These are phyloP conservation scores for Babyrousa celebensis DNA, from an alignment of 2,797 vertebrate genomes.

Conservation along the genomic window DNA sequence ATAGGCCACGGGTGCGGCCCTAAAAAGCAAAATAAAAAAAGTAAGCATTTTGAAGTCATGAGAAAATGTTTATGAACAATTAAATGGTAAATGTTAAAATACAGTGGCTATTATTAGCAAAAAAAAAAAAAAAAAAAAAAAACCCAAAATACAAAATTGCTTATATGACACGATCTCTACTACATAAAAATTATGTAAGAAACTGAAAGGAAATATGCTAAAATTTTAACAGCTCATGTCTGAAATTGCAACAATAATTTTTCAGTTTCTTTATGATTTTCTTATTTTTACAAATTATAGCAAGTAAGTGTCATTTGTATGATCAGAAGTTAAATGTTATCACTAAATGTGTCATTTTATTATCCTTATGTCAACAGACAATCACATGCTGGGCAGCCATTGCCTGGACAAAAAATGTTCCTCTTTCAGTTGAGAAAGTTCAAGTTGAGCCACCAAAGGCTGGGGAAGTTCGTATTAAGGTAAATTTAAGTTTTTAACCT, in stretches of 20 bases:
- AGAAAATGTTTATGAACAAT: not conserved
- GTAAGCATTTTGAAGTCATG: not conserved
- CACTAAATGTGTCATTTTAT: not conserved
- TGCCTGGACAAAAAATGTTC: slow-evolving; percentile 72
- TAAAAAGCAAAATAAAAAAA: no score
- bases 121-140: not conserved
- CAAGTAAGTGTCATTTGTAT: not conserved
- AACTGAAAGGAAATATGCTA: not conserved
- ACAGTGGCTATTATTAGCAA: not conserved
- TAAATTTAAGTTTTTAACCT: slow-evolving; percentile 19
- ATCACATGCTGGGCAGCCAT: slow-evolving; percentile 80
- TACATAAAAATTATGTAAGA: not conserved
- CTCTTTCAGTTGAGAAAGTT: slow-evolving; percentile 81
- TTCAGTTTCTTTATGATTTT: not conserved
- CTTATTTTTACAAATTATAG: slow-evolving; percentile 4
- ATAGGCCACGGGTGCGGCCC: no score
- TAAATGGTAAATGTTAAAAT: not conserved
- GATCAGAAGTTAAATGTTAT: not conserved
- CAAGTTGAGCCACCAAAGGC: slow-evolving; percentile 83
- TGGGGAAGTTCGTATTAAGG: slow-evolving; percentile 83
- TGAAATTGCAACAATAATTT: not conserved
- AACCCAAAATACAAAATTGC: not conserved
- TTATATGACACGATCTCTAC: not conserved
- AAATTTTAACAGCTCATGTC: not conserved
- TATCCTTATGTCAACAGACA: slow-evolving; percentile 47